A percentile compares a stretch with the other conserved stretches of the same genome.
Evolutionary conservation across 2,113 vertebrate genomes (phyloP).

Genomic region (Marcusenius ussheri): DNA sequence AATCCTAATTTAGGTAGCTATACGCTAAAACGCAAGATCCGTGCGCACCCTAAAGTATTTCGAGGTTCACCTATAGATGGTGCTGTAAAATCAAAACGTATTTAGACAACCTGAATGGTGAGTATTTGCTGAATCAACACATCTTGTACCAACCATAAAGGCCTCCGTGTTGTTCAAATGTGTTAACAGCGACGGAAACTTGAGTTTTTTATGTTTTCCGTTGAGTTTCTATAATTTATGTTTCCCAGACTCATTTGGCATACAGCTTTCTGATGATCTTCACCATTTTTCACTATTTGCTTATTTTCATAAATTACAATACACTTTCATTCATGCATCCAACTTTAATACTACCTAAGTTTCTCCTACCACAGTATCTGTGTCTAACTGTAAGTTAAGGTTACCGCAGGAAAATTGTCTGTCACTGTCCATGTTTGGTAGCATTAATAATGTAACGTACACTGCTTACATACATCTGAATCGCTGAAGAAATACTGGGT

Average conservation of each 20-base stretch:
- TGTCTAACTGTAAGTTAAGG: neutral
- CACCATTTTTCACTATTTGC: neutral
- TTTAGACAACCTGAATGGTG: neutral
- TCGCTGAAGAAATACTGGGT: neutral
- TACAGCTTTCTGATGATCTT: neutral
- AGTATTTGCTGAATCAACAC: neutral
- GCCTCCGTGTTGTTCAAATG: neutral
- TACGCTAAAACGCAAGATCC: neutral
- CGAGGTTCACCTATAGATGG: neutral
- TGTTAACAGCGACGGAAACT: neutral
- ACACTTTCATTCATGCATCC: neutral
- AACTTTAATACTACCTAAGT: neutral
- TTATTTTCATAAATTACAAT: neutral
- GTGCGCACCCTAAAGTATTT: neutral
- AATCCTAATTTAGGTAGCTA: neutral
- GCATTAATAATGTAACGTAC: neutral
- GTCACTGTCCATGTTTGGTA: neutral
- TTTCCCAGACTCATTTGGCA: neutral
- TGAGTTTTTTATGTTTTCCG: neutral
- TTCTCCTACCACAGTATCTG: neutral
- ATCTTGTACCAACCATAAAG: neutral
- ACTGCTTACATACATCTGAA: neutral
- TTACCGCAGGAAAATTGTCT: neutral
- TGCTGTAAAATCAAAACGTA: neutral
- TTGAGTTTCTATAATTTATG: neutral